A percentile compares a stretch with the other conserved stretches of the same genome.
Conservation (phyloP, 2,888 invertebrate genomes). For the Melieria omissa region DNA sequence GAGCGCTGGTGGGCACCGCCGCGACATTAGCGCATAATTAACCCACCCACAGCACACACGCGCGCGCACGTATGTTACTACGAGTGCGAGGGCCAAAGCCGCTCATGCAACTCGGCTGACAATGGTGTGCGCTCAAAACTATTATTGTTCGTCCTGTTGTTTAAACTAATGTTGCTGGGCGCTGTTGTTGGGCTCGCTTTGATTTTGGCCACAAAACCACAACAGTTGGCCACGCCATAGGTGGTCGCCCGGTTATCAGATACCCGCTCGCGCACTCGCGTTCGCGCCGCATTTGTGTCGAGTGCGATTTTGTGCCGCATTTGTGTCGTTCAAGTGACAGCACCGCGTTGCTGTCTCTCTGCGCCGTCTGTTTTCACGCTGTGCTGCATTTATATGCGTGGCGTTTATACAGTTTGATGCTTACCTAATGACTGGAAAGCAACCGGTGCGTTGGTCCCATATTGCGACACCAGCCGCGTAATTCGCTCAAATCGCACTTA, state of each 20-base stretch:
- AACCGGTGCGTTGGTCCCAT: too few species aligned
- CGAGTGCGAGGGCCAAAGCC: too few species aligned
- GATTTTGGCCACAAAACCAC: constrained; percentile 6
- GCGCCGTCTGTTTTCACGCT: too few species aligned
- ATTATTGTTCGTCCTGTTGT: neutral
- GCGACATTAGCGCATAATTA: constrained; percentile 31
- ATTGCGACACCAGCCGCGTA: too few species aligned
- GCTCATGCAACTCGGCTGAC: neutral
- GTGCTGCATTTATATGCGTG: too few species aligned
- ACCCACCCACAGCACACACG: constrained; percentile 26
- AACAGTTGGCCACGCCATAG: constrained; percentile 18
- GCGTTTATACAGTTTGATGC: too few species aligned
- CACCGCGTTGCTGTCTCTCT: too few species aligned
- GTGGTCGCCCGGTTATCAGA: constrained; percentile 20
- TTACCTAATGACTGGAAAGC: too few species aligned
- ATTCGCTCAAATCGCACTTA: too few species aligned
- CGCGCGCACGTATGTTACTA: neutral
- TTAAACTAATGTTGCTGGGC: neutral
- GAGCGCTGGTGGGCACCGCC: neutral
- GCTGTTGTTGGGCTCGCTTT: neutral
- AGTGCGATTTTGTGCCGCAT: too few species aligned
- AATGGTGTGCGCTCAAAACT: neutral
- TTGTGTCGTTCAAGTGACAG: too few species aligned
- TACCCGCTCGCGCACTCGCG: neutral
- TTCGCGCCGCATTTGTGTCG: neutral